phyloP scores from a whole-genome alignment of 1,140 invertebrate species.

The Drosophila pseudoananassae region DNA sequence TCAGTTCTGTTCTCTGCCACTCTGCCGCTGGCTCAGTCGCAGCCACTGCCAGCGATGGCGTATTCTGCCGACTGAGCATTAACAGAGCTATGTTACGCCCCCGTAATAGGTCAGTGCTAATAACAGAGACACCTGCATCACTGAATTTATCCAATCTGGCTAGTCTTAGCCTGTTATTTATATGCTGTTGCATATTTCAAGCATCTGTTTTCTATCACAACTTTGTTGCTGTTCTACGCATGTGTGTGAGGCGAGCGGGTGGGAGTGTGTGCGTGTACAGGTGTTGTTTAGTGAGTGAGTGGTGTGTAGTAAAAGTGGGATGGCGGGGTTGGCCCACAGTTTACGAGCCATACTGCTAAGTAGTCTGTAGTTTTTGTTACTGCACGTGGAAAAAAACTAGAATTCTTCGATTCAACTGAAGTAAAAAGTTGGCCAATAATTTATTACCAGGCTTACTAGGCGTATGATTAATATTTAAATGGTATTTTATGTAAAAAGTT shows the following conservation, averaged over 20 bases:
- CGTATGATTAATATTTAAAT: not conserved
- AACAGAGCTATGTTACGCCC: conserved; percentile 49
- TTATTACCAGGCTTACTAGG: not conserved
- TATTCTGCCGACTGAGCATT: not conserved
- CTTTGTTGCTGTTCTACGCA: conserved; percentile 58
- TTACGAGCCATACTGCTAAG: conserved; percentile 42
- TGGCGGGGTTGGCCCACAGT: conserved; percentile 1
- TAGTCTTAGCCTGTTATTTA: conserved; percentile 77
- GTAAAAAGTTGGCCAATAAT: not conserved
- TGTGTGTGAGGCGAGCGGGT: conserved; percentile 19
- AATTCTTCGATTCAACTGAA: not conserved
- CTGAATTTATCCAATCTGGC: conserved; percentile 59
- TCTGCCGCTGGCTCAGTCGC: conserved; percentile 5
- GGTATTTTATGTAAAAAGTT: no score
- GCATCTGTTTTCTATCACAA: conserved; percentile 60
- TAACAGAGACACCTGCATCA: conserved; percentile 53
- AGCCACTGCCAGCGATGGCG: not conserved
- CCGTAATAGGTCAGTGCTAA: conserved; percentile 71
- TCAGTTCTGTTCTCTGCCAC: conserved; percentile 1
- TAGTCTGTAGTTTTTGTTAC: conserved; percentile 46
- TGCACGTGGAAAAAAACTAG: not conserved
- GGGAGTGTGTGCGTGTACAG: conserved; percentile 14
- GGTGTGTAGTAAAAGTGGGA: not conserved
- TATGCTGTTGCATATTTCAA: conserved; percentile 77
- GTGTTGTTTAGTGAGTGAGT: conserved; percentile 14